Evolutionary conservation across 2,113 vertebrate genomes (phyloP).

Genomic region (Atrichornis clamosus): DNA sequence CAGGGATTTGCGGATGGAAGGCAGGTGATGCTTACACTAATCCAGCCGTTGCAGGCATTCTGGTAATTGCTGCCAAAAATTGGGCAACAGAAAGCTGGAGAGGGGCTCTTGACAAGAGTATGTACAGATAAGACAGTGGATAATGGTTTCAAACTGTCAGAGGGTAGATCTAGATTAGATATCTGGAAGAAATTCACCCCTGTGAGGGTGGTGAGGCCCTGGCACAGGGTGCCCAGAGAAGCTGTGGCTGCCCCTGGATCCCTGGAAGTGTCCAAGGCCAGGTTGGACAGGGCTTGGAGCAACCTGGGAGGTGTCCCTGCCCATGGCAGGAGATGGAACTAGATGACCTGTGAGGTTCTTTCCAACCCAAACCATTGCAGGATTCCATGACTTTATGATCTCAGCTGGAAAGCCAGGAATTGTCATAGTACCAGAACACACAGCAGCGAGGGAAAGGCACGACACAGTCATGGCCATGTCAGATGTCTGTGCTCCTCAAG

Average conservation of each 20-base stretch:
- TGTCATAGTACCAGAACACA: accelerated
- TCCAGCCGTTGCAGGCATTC: neutral
- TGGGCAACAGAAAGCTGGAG: neutral
- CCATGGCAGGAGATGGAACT: neutral
- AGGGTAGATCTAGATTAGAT: neutral
- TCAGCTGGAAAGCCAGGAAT: neutral
- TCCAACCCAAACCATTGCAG: neutral
- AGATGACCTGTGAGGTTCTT: neutral
- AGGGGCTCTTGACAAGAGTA: too few relatives aligned
- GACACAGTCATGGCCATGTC: neutral
- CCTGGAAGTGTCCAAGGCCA: neutral
- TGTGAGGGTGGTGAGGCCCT: neutral
- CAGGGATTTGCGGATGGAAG: neutral
- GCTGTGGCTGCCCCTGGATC: neutral
- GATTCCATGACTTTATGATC: neutral
- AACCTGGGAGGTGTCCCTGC: neutral
- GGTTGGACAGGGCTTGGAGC: accelerated
- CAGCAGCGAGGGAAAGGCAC: neutral
- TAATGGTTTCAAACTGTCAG: neutral
- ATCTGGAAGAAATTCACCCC: neutral
- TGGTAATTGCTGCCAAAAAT: neutral
- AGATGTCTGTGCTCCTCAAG: neutral
- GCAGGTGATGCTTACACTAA: neutral
- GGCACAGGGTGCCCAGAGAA: neutral
- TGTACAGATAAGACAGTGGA: neutral